Evolutionary conservation across 2,888 invertebrate genomes (phyloP).

Genomic region (Heteromyza rotundicornis): DNA sequence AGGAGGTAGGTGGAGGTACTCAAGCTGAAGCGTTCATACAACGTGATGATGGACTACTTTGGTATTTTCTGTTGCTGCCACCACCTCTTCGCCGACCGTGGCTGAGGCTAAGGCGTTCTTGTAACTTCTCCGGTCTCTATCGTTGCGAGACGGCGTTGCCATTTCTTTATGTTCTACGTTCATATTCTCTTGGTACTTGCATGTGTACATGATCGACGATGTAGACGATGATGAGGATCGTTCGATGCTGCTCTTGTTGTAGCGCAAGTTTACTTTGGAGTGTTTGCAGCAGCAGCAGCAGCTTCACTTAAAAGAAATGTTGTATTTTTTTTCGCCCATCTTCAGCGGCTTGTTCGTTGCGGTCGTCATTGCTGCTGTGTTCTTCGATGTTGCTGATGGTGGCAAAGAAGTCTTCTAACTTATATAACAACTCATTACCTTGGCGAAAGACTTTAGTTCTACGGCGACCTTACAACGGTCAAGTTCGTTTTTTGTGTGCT

Average conservation of each 20-base stretch:
- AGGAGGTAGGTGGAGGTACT: too few species aligned
- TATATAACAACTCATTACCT: constrained; percentile 63
- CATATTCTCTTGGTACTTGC: too few species aligned
- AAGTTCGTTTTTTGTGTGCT: constrained; percentile 54
- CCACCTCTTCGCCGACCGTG: not conserved
- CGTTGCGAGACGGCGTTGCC: too few species aligned
- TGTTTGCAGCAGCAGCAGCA: constrained; percentile 14
- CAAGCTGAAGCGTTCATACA: too few species aligned
- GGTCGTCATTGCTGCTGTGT: constrained; percentile 23
- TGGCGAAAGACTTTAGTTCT: constrained; percentile 62
- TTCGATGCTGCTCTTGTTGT: constrained; percentile 13
- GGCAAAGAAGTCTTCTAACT: constrained; percentile 59
- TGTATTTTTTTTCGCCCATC: constrained; percentile 15
- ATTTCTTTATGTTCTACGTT: too few species aligned
- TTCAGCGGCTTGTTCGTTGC: constrained; percentile 16
- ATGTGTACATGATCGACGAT: too few species aligned
- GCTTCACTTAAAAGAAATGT: constrained; percentile 16
- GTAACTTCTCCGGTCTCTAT: too few species aligned
- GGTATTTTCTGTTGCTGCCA: constrained; percentile 14
- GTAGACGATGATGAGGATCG: constrained; percentile 18
- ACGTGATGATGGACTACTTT: constrained; percentile 24
- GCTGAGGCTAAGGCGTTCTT: not conserved
- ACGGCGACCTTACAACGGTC: constrained; percentile 62
- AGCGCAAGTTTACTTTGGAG: constrained; percentile 10
- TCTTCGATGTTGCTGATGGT: constrained; percentile 17